These are phyloP conservation scores for Malurus elegans DNA, from an alignment of 2,113 vertebrate species.

Conservation along the genomic window DNA sequence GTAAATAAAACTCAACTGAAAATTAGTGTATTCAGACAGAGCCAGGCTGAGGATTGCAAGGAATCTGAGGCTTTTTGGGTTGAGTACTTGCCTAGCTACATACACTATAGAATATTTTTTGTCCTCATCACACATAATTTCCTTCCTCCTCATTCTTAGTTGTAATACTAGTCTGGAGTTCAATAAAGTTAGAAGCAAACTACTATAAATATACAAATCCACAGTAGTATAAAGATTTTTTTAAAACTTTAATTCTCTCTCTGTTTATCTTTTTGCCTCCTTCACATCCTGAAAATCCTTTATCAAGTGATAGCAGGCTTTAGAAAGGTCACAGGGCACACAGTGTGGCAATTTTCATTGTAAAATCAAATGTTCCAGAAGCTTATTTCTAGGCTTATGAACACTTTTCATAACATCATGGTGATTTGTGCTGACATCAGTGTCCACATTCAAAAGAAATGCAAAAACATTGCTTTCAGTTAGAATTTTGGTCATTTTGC, in stretches of 20 bases:
- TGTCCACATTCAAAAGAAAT: background rate
- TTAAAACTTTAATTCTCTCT: background rate
- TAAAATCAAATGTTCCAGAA: background rate
- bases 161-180: background rate
- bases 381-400: background rate
- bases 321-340: background rate
- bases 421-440: background rate
- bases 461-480: background rate
- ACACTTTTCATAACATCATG: background rate
- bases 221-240: background rate
- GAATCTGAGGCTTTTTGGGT: background rate
- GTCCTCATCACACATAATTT: background rate
- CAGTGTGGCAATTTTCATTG: background rate
- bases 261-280: background rate
- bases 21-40: background rate
- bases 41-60: background rate
- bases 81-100: background rate
- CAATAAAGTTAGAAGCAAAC: background rate
- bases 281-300: background rate
- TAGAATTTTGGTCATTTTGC: background rate
- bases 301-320: background rate
- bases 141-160: background rate
- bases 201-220: background rate
- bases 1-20: background rate
- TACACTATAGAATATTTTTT: background rate